These are phyloP conservation scores for Percopsis omiscomaycus DNA, from an alignment of 2,797 vertebrate species.

Conservation along the genomic window DNA sequence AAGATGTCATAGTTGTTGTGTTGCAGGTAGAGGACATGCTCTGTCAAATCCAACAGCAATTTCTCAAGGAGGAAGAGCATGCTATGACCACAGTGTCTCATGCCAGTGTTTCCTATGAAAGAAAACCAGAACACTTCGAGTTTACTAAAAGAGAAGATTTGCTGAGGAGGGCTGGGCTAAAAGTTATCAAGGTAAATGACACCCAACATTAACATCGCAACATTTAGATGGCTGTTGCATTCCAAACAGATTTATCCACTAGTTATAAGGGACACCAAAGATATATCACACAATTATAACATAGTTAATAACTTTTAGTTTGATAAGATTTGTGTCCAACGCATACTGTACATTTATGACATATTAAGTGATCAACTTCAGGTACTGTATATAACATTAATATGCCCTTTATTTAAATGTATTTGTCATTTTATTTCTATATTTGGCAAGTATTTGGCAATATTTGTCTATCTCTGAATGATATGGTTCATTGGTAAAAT, in stretches of 20 bases:
- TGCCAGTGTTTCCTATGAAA: not conserved
- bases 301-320: no score
- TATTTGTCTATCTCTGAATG: no score
- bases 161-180: slow-evolving; percentile 55
- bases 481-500: no score
- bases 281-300: not conserved
- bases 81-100: slow-evolving; percentile 6
- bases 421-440: no score
- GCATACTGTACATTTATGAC: no score
- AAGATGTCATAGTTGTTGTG: slow-evolving; percentile 35
- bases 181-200: slow-evolving; percentile 70
- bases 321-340: no score
- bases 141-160: slow-evolving; percentile 35
- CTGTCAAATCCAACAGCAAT: slow-evolving; percentile 68
- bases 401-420: no score
- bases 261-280: not conserved
- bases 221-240: not conserved
- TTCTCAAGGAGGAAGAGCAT: slow-evolving; percentile 56
- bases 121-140: fast-evolving
- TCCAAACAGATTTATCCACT: not conserved
- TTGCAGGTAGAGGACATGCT: slow-evolving; percentile 80
- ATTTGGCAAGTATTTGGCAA: no score
- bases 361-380: no score
- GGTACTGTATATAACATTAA: no score
- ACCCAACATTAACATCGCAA: not conserved